Base-by-base conservation (phyloP, 2,888 invertebrate species). In the Yponomeuta sedellus region DNA sequence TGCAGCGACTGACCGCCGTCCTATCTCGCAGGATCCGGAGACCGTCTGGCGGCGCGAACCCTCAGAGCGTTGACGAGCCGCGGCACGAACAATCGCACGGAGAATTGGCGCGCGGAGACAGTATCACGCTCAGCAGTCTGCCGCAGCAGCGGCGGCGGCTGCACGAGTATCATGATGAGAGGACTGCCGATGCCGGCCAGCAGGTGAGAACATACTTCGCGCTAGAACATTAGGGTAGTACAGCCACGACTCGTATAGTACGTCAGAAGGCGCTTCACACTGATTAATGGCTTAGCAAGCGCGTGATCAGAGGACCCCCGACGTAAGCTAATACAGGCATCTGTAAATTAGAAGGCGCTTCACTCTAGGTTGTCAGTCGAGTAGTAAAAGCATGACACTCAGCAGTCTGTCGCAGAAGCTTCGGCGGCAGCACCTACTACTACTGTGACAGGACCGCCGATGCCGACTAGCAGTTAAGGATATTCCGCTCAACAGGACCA, bases 71-170 rank as follows among this genome's bases (percentile, higher is more conserved):
- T 1, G 44, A 52, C 6, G 44, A 52, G 44, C 44, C 44, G 44
- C 44, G 44, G 16, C 44, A 12, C 0, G 71, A 74, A 1, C 77
- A 76, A 0, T 85, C 78, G 67, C 68, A 79, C 12, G 71, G 83
- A 56, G 87, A 88, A 57, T 69, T 83, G 64, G 78, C 79, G 16
- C 74, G 81, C 0, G 77, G 77, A 2, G 86, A 83, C 22, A 56
- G 65, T 5, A 67, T 68, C 59, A 68, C 66, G 56, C 62, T 68
- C 2, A 68, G 67, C 56, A 67, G 64, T 56, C 39, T 68, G 19
- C 68, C 72, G 64, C 83, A 85, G 79, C 84, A 83, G 79, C 64
- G 66, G 22, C 44, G 44, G 16, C 44, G 44, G 12, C 44, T 52
- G 44, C 44, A 52, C 69, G 68, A 68, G 63, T 67, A 68, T 58